A percentile compares a stretch with the other conserved stretches of the same genome.
These are phyloP conservation scores for Chamaetylas fuelleborni DNA, from an alignment of 2,113 vertebrate genomes.

Conservation along the genomic window DNA sequence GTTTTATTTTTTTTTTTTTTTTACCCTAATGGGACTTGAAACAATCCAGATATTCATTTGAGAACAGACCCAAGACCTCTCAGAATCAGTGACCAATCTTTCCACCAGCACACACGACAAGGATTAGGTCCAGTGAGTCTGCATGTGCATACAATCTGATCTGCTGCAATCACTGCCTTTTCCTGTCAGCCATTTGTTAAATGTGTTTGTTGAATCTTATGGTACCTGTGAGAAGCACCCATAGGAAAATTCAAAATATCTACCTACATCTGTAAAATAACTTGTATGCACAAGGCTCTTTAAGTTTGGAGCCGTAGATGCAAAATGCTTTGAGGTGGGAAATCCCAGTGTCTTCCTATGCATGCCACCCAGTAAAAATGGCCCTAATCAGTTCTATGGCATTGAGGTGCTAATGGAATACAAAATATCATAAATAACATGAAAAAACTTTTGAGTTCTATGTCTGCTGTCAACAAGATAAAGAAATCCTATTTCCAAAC, in stretches of 20 bases:
- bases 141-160: rapidly evolving
- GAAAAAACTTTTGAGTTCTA: not conserved
- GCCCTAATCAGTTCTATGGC: not conserved
- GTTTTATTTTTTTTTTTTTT: not conserved
- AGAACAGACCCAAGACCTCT: not conserved
- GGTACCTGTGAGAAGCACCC: not conserved
- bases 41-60: not conserved
- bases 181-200: not conserved
- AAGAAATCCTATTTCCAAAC: slow-evolving; percentile 26
- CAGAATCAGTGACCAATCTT: not conserved
- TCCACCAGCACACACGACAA: rapidly evolving
- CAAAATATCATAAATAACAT: not conserved
- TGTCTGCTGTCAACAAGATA: not conserved
- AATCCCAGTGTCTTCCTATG: rapidly evolving
- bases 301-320: not conserved
- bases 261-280: not conserved
- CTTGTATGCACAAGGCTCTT: rapidly evolving
- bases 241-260: not conserved
- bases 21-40: not conserved
- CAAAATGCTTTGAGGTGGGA: not conserved
- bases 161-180: not conserved
- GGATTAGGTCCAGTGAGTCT: not conserved
- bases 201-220: rapidly evolving
- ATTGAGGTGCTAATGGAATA: not conserved
- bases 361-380: not conserved